A percentile compares a stretch with the other conserved stretches of the same genome.
Evolutionary conservation across 2,113 vertebrate species (phyloP).

Genomic region (Herpetotheres cachinnans): DNA sequence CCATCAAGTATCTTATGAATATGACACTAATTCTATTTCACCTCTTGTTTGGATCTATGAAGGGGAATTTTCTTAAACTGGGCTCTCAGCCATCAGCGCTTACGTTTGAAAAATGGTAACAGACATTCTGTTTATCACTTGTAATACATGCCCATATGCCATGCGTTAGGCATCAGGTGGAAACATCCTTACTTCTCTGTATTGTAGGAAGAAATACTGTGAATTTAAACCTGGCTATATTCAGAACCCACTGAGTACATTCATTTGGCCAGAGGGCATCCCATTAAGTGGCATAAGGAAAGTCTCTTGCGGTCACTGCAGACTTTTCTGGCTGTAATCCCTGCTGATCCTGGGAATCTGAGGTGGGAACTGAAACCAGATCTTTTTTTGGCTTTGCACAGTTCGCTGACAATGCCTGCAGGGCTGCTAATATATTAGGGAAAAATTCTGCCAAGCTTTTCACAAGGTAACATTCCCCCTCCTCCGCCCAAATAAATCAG

Average conservation of each 20-base stretch:
- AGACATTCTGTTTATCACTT: conserved; percentile 37
- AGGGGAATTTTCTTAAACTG: not conserved
- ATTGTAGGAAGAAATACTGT: not conserved
- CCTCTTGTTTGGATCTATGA: not conserved
- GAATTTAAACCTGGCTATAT: not conserved
- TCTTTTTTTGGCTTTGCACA: not conserved
- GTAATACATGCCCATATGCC: conserved; percentile 22
- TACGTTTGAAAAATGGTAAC: conserved; percentile 16
- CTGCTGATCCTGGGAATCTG: not conserved
- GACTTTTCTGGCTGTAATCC: not conserved
- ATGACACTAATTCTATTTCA: not conserved
- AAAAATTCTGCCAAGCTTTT: conserved; percentile 6
- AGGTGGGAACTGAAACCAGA: not conserved
- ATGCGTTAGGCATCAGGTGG: not conserved
- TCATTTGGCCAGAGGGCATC: conserved; percentile 5
- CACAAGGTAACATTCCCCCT: not conserved
- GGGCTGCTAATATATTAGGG: not conserved
- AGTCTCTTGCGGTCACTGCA: not conserved
- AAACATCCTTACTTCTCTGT: not conserved
- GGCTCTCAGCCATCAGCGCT: not conserved
- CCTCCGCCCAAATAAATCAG: not conserved
- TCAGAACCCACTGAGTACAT: not conserved
- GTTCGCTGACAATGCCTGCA: not conserved
- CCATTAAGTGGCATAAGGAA: not conserved
- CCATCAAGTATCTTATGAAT: not conserved